Conservation (phyloP, 2,888 invertebrate genomes). For the Troides oblongomaculatus region DNA sequence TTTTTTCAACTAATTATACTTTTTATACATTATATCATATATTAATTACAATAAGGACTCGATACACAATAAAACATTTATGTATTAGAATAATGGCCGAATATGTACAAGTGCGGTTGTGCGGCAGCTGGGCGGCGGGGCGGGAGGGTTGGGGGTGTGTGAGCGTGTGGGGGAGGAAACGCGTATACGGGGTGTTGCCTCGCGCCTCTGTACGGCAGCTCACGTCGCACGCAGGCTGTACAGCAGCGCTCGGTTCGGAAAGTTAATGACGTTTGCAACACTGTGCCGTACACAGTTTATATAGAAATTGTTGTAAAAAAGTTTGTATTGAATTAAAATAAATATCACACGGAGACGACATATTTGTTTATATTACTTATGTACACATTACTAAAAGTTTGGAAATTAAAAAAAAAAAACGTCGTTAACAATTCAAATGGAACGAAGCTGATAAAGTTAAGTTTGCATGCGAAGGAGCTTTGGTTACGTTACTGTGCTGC, state of each 20-base stretch:
- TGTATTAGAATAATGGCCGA: slow-evolving; percentile 47
- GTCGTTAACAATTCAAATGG: neutral
- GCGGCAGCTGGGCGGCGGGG: slow-evolving; percentile 16
- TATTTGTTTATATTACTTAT: too few species aligned
- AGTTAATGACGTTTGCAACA: neutral
- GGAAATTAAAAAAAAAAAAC: too few species aligned
- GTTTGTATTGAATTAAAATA: too few species aligned
- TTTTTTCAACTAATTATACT: slow-evolving; percentile 72
- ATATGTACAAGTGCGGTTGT: slow-evolving; percentile 51
- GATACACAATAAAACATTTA: slow-evolving; percentile 58
- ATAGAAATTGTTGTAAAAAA: too few species aligned
- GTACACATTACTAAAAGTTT: too few species aligned
- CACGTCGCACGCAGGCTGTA: neutral
- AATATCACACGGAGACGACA: too few species aligned
- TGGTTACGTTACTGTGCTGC: slow-evolving; percentile 53
- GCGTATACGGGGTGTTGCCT: slow-evolving; percentile 10
- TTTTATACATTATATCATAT: slow-evolving; percentile 62
- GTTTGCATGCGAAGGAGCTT: slow-evolving; percentile 45
- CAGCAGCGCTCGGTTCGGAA: neutral
- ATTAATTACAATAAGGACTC: slow-evolving; percentile 55
- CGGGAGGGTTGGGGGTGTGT: neutral
- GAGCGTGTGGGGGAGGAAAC: neutral
- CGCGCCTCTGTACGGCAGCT: neutral
- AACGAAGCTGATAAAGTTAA: slow-evolving; percentile 5
- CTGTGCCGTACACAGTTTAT: too few species aligned